A percentile compares a stretch with the other conserved stretches of the same genome.
Conservation (phyloP, 2,888 invertebrate species). For the Alentia gelatinosa region DNA sequence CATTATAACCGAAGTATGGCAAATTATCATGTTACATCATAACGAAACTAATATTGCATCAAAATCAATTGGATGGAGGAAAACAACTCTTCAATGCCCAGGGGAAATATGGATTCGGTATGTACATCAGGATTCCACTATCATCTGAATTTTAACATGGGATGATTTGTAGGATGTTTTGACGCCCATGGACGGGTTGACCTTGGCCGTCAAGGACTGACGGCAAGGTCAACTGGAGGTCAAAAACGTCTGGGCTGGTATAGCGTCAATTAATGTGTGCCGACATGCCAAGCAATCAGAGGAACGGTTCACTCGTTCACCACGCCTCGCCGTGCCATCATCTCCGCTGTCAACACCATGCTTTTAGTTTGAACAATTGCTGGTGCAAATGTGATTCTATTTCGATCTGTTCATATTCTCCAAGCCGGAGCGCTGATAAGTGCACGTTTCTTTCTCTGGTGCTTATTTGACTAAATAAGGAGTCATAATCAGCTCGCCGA, state of each 20-base stretch:
- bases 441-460: too few species aligned
- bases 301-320: background rate
- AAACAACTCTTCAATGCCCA: too few species aligned
- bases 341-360: conserved; percentile 10
- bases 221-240: background rate
- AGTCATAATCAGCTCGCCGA: background rate
- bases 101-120: too few species aligned
- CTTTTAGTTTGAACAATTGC: background rate
- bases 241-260: background rate
- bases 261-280: conserved; percentile 6
- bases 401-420: too few species aligned
- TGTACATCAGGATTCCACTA: too few species aligned
- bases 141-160: background rate
- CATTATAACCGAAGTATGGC: too few species aligned
- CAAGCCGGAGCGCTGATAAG: too few species aligned
- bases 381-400: conserved; percentile 10
- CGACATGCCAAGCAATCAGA: background rate
- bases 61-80: too few species aligned
- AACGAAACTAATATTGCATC: too few species aligned
- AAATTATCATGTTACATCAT: too few species aligned
- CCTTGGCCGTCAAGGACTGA: background rate
- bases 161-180: background rate
- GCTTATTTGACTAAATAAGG: too few species aligned
- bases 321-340: background rate
- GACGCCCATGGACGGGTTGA: too few species aligned